phyloP scores from a whole-genome alignment of 1,140 invertebrate genomes.

The Eumaeus atala region DNA sequence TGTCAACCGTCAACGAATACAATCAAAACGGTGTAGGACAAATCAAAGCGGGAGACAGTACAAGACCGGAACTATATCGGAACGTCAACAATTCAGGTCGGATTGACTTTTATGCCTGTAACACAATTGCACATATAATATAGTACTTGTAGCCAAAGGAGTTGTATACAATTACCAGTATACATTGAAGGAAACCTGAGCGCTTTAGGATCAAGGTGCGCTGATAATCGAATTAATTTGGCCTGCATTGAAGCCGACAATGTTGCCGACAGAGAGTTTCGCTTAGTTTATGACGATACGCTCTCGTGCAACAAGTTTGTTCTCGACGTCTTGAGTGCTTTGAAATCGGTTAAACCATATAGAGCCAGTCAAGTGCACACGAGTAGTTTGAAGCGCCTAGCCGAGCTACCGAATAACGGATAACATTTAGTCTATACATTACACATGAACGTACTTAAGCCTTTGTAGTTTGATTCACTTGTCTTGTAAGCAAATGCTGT shows the following conservation, averaged over 20 bases:
- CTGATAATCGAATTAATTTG: slow-evolving; percentile 69
- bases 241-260: slow-evolving; percentile 52
- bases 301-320: slow-evolving; percentile 65
- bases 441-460: slow-evolving; percentile 10
- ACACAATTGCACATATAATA: background rate
- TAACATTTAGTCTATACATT: slow-evolving; percentile 25
- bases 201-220: slow-evolving; percentile 63
- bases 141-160: no score
- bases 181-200: slow-evolving; percentile 56
- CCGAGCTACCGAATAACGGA: slow-evolving; percentile 29
- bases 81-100: no score
- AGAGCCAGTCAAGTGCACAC: slow-evolving; percentile 38
- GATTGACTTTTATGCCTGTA: no score
- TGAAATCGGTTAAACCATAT: slow-evolving; percentile 61
- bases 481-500: background rate
- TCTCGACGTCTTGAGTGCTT: slow-evolving; percentile 67
- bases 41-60: no score
- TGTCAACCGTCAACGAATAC: no score
- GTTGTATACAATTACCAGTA: background rate
- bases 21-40: no score
- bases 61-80: no score
- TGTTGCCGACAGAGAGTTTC: slow-evolving; percentile 60
- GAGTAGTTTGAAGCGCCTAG: slow-evolving; percentile 34
- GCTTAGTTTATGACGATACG: slow-evolving; percentile 67
- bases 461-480: slow-evolving; percentile 5